These are phyloP conservation scores for Melanotaenia boesemani DNA, from an alignment of 2,797 vertebrate genomes.

Conservation along the genomic window DNA sequence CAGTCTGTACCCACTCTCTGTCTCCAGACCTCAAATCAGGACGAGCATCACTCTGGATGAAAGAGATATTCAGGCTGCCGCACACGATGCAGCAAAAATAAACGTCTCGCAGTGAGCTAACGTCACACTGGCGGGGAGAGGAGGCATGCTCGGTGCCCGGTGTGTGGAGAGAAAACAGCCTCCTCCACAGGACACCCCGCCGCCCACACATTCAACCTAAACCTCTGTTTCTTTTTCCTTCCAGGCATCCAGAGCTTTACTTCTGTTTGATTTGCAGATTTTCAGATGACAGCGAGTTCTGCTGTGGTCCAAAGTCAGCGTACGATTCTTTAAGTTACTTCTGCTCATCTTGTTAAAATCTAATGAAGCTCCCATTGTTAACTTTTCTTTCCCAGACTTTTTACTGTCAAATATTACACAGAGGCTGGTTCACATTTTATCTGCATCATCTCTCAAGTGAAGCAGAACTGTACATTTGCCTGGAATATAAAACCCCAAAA, in stretches of 20 bases:
- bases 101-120: conserved; percentile 78
- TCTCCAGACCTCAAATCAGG: conserved; percentile 20
- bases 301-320: conserved; percentile 53
- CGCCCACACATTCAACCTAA: conserved; percentile 86
- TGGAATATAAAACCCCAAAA: too few species aligned
- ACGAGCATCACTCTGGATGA: conserved; percentile 32
- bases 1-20: background rate
- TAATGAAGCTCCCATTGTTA: background rate
- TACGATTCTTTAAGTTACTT: conserved; percentile 28
- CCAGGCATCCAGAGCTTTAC: conserved; percentile 85
- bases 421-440: background rate
- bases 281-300: conserved; percentile 85
- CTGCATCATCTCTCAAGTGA: background rate
- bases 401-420: background rate
- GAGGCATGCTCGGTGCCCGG: conserved; percentile 75
- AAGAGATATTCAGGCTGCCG: conserved; percentile 62
- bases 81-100: conserved; percentile 84
- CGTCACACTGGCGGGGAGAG: conserved; percentile 82
- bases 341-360: background rate
- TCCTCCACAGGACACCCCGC: conserved; percentile 86
- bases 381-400: background rate
- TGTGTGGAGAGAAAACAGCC: conserved; percentile 94
- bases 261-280: conserved; percentile 88
- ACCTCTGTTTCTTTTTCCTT: conserved; percentile 87
- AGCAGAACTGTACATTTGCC: background rate